phyloP scores from a whole-genome alignment of 2,113 vertebrate genomes.

The Baryphthengus martii region DNA sequence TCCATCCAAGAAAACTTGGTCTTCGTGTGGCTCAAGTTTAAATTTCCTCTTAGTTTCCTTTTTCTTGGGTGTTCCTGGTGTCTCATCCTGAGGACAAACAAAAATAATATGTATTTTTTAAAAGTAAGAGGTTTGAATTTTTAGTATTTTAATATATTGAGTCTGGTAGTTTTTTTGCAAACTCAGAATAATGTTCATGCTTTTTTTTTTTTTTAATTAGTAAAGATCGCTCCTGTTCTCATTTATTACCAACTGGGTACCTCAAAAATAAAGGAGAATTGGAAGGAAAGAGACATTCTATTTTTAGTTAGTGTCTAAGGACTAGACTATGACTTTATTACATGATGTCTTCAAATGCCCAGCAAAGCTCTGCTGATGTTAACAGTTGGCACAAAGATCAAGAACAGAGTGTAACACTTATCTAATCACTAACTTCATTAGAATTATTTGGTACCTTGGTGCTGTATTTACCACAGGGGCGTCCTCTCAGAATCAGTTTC shows the following conservation, averaged over 20 bases:
- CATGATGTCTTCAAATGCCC: neutral
- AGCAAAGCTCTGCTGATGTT: neutral
- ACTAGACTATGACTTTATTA: neutral
- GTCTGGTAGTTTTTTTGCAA: neutral
- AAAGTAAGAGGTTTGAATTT: neutral
- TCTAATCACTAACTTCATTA: neutral
- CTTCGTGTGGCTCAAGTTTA: slow-evolving; percentile 96
- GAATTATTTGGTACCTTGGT: neutral
- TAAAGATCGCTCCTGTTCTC: neutral
- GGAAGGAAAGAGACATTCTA: neutral
- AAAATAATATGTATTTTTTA: neutral
- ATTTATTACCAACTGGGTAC: neutral
- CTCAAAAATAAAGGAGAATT: neutral
- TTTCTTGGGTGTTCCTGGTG: slow-evolving; percentile 94
- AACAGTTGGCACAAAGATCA: neutral
- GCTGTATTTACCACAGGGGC: rapidly evolving
- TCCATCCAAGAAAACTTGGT: slow-evolving; percentile 95
- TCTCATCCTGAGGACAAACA: slow-evolving; percentile 84
- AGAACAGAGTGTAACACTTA: neutral
- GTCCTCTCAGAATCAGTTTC: neutral
- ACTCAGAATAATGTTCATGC: neutral
- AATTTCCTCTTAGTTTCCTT: slow-evolving; percentile 99
- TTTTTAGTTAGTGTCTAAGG: neutral
- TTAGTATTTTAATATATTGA: neutral
- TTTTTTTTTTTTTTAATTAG: neutral